These are phyloP conservation scores for Ameiurus melas DNA, from an alignment of 2,113 vertebrate genomes.

Conservation along the genomic window DNA sequence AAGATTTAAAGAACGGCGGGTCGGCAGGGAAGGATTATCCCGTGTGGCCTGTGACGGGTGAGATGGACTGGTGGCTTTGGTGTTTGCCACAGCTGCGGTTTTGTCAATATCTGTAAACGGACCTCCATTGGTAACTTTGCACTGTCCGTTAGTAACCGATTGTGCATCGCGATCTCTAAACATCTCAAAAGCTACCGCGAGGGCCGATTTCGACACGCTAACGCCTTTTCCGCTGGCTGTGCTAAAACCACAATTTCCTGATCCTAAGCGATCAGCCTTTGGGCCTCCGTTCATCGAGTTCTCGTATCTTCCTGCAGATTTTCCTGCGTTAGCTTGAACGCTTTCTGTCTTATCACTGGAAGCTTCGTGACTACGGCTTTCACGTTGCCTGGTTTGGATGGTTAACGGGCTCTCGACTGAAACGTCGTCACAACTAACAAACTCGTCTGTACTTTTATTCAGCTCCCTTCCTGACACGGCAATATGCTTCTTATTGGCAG, in stretches of 20 bases:
- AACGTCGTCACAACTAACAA: not conserved
- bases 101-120: not conserved
- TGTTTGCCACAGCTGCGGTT: not conserved
- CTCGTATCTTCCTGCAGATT: not conserved
- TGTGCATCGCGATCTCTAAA: conserved; percentile 66
- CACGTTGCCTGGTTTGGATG: not conserved
- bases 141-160: not conserved
- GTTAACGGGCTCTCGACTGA: not conserved
- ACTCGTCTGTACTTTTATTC: too few relatives aligned
- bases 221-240: conserved; percentile 77
- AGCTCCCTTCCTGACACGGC: not conserved
- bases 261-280: not conserved
- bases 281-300: not conserved
- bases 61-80: not conserved
- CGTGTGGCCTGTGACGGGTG: not conserved
- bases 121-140: not conserved
- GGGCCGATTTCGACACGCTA: conserved; percentile 68
- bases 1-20: conserved; percentile 55
- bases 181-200: conserved; percentile 69
- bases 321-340: not conserved
- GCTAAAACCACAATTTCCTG: conserved; percentile 70
- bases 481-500: not conserved
- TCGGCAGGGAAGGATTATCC: conserved; percentile 49
- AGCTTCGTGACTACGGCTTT: too few relatives aligned
- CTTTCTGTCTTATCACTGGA: too few relatives aligned